Conservation (phyloP, 2,113 vertebrate species). For the Bothrops jararaca region DNA sequence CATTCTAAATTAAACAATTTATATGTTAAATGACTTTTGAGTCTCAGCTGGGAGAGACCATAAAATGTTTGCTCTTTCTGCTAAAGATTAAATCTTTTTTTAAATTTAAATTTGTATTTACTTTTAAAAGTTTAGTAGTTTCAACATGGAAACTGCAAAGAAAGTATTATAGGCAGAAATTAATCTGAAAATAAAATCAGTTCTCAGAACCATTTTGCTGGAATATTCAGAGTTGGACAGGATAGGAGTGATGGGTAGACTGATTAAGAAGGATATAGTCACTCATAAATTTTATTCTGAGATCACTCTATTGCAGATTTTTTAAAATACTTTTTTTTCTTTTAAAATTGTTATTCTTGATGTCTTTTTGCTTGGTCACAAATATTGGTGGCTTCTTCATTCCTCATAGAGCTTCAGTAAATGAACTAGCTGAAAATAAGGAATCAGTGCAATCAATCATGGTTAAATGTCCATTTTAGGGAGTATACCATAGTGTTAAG, state of each 20-base stretch:
- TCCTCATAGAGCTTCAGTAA: neutral
- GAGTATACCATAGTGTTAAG: neutral
- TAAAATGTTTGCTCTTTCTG: conserved; percentile 1
- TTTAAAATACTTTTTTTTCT: neutral
- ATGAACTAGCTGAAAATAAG: neutral
- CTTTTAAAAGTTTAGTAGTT: neutral
- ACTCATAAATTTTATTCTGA: neutral
- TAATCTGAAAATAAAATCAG: neutral
- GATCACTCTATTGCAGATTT: neutral
- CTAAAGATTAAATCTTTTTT: neutral
- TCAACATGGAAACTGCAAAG: neutral
- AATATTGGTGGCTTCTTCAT: neutral
- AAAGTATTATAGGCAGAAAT: neutral
- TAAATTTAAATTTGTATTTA: neutral
- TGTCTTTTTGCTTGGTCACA: neutral
- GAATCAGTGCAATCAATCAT: neutral
- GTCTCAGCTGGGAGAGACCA: neutral
- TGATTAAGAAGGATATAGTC: neutral
- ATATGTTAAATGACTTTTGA: conserved; percentile 22
- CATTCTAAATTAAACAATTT: conserved; percentile 14
- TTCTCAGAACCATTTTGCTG: neutral
- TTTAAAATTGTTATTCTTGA: neutral
- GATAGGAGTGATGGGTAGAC: neutral
- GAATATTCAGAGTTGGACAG: neutral
- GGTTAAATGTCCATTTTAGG: neutral